Evolutionary conservation across 1,140 invertebrate genomes (phyloP).

Genomic region (Euglossa dilemma): DNA sequence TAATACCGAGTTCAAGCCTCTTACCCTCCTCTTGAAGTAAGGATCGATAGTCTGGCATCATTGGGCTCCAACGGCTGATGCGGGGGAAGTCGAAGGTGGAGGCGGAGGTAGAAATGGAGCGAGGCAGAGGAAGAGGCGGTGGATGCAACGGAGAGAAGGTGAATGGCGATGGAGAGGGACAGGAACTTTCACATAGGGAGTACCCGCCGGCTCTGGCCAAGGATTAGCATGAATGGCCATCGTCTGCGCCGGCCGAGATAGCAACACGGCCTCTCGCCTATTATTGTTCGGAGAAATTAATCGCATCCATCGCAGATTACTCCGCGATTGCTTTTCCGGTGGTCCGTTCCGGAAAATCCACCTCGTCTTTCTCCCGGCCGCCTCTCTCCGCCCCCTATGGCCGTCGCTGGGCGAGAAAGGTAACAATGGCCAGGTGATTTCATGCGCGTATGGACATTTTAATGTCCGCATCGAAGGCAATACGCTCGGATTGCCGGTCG

Average conservation of each 20-base stretch:
- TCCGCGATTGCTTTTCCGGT: conserved; percentile 69
- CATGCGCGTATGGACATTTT: conserved; percentile 19
- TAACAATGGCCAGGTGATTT: conserved; percentile 31
- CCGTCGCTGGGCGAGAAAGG: background rate
- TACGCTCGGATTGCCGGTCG: background rate
- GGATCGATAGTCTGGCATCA: conserved; percentile 79
- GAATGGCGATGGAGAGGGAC: conserved; percentile 46
- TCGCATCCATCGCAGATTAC: conserved; percentile 76
- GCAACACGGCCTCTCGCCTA: conserved; percentile 69
- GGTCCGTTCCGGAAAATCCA: conserved; percentile 56
- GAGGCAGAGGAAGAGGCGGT: conserved; percentile 45
- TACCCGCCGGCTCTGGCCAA: conserved; percentile 54
- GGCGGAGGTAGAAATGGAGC: conserved; percentile 43
- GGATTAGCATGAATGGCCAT: conserved; percentile 78
- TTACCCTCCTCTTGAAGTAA: conserved; percentile 68
- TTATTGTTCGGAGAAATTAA: conserved; percentile 78
- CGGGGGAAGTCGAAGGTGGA: conserved; percentile 57
- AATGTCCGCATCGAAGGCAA: background rate
- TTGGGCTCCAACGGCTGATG: conserved; percentile 72
- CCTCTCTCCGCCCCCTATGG: no score
- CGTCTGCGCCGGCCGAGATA: conserved; percentile 73
- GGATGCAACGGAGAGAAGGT: conserved; percentile 55
- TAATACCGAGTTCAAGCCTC: conserved; percentile 74
- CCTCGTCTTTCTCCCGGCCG: background rate
- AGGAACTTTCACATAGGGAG: conserved; percentile 67